Percentiles rank a stretch among this genome's conserved stretches.
These are phyloP conservation scores for Sitta europaea DNA, from an alignment of 2,113 vertebrate genomes.

Conservation along the genomic window DNA sequence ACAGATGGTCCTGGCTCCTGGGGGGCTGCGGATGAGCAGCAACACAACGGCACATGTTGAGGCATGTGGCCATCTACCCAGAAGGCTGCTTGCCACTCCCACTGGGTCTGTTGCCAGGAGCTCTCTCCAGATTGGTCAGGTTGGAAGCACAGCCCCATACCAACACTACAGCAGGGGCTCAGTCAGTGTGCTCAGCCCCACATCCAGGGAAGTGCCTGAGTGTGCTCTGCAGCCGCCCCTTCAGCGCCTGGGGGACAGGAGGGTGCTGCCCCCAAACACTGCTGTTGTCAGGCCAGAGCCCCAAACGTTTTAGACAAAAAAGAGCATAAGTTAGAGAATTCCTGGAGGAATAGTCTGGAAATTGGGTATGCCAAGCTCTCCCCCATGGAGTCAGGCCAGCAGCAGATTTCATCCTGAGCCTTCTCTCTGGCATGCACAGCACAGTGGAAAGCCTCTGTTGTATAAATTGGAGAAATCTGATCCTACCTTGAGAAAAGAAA, in stretches of 20 bases:
- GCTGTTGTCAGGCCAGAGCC: background rate
- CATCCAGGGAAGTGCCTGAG: accelerated
- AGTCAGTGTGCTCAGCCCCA: background rate
- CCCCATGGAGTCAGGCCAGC: background rate
- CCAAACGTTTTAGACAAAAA: background rate
- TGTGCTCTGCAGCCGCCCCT: background rate
- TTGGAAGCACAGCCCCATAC: background rate
- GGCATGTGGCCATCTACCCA: background rate
- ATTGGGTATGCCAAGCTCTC: background rate
- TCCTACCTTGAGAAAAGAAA: background rate
- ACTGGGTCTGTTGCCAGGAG: background rate
- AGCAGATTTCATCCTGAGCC: background rate
- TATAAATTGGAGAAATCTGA: background rate
- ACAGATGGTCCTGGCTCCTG: background rate
- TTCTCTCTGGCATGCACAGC: background rate
- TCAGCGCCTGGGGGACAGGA: background rate
- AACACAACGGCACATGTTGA: background rate
- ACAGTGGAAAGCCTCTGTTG: background rate
- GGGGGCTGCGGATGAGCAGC: background rate
- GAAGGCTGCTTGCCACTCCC: background rate
- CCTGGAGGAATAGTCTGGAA: background rate
- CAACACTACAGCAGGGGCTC: background rate
- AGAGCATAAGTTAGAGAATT: background rate
- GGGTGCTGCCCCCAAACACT: background rate
- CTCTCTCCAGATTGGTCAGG: background rate